Evolutionary conservation across 2,888 invertebrate species (phyloP).

Genomic region (Eupithecia tripunctaria): DNA sequence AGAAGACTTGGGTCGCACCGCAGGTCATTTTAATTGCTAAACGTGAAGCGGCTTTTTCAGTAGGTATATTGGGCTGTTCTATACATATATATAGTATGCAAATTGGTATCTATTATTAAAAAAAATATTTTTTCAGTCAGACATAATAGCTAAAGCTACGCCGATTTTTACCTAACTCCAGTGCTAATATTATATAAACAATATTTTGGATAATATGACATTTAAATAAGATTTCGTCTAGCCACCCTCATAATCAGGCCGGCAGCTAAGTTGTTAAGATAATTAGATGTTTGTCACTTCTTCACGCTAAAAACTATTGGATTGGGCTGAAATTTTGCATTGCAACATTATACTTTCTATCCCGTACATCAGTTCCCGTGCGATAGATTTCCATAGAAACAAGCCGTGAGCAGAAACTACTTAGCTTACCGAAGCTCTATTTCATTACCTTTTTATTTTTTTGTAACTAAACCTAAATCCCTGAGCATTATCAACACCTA

Average conservation of each 20-base stretch:
- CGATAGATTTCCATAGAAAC: background rate
- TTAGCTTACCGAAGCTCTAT: background rate
- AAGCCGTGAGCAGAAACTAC: background rate
- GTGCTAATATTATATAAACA: too few relatives aligned
- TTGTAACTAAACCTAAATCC: background rate
- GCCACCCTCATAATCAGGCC: too few relatives aligned
- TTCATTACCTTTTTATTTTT: background rate
- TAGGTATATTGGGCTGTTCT: background rate
- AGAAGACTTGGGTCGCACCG: background rate
- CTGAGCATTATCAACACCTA: background rate
- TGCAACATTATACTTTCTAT: background rate
- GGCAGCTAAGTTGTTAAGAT: too few relatives aligned
- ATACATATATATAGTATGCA: background rate
- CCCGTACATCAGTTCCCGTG: background rate
- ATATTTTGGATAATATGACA: too few relatives aligned
- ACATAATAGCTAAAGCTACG: too few relatives aligned
- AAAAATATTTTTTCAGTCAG: too few relatives aligned
- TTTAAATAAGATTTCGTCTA: too few relatives aligned
- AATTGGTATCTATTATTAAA: background rate
- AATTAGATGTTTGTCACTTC: background rate
- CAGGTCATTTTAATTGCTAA: background rate
- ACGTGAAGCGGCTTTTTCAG: background rate
- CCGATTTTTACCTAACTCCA: too few relatives aligned
- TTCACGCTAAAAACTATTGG: background rate
- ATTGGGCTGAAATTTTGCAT: background rate